These are phyloP conservation scores for Aphaenogaster rudis DNA, from an alignment of 1,140 invertebrate species.

Conservation along the genomic window DNA sequence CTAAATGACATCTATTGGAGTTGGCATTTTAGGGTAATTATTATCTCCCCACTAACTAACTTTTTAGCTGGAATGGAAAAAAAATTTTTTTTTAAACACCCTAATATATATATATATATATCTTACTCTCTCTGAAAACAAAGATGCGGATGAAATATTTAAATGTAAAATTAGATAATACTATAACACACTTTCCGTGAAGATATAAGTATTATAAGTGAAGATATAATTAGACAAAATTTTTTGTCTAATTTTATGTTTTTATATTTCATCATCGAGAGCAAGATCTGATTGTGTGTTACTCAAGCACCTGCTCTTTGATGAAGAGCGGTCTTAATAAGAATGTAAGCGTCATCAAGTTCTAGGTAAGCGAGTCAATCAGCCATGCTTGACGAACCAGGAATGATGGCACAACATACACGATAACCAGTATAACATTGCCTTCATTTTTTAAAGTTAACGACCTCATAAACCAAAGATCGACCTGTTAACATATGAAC, in stretches of 20 bases:
- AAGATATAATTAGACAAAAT: background rate
- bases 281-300: background rate
- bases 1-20: too few species aligned
- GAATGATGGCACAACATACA: slow-evolving; percentile 52
- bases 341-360: slow-evolving; percentile 61
- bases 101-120: background rate
- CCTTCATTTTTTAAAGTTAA: slow-evolving; percentile 69
- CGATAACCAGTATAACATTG: slow-evolving; percentile 41
- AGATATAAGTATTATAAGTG: background rate
- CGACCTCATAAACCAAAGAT: slow-evolving; percentile 71
- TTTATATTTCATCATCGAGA: slow-evolving; percentile 20
- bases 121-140: background rate
- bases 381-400: slow-evolving; percentile 58
- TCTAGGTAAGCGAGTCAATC: slow-evolving; percentile 69
- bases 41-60: too few species aligned
- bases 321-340: slow-evolving; percentile 65
- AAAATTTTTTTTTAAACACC: too few species aligned
- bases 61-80: too few species aligned
- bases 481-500: slow-evolving; percentile 50
- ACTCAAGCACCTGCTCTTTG: slow-evolving; percentile 3
- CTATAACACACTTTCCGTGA: background rate
- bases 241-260: slow-evolving; percentile 1
- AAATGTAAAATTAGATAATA: slow-evolving; percentile 6
- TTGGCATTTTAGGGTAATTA: too few species aligned
- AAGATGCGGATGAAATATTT: background rate